phyloP scores from a whole-genome alignment of 2,113 vertebrate species.

The Anoura caudifer region DNA sequence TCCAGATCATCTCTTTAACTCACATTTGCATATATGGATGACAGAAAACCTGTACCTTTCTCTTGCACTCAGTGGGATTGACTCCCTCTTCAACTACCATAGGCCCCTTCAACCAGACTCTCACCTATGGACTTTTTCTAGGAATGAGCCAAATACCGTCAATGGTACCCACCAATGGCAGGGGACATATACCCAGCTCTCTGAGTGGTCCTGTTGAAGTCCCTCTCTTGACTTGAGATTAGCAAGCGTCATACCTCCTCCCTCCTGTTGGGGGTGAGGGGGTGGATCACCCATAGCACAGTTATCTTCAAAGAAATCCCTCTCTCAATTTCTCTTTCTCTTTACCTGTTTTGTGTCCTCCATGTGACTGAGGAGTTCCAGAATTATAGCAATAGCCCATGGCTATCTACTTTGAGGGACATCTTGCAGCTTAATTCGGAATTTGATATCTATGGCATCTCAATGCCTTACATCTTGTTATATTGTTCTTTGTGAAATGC shows the following conservation, averaged over 20 bases:
- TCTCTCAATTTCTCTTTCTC: neutral
- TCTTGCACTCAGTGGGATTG: neutral
- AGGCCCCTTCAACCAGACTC: neutral
- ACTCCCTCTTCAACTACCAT: neutral
- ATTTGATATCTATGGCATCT: neutral
- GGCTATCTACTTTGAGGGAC: neutral
- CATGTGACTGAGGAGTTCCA: neutral
- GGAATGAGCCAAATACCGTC: neutral
- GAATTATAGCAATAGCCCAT: neutral
- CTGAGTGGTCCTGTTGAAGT: neutral
- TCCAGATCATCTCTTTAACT: neutral
- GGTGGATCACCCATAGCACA: neutral
- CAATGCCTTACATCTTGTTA: neutral
- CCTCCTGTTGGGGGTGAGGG: too few relatives aligned
- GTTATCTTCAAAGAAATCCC: neutral
- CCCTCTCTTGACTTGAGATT: neutral
- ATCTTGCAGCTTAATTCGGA: neutral
- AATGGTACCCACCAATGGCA: neutral
- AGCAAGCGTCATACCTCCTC: neutral
- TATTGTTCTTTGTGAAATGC: neutral
- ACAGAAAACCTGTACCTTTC: neutral
- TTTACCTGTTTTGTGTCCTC: neutral
- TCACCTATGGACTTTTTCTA: neutral
- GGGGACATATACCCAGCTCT: neutral
- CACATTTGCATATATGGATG: neutral